Percentiles rank a stretch among this genome's conserved stretches.
These are phyloP conservation scores for Caenorhabditis inopinata DNA, from an alignment of 1,140 invertebrate species.

Conservation along the genomic window DNA sequence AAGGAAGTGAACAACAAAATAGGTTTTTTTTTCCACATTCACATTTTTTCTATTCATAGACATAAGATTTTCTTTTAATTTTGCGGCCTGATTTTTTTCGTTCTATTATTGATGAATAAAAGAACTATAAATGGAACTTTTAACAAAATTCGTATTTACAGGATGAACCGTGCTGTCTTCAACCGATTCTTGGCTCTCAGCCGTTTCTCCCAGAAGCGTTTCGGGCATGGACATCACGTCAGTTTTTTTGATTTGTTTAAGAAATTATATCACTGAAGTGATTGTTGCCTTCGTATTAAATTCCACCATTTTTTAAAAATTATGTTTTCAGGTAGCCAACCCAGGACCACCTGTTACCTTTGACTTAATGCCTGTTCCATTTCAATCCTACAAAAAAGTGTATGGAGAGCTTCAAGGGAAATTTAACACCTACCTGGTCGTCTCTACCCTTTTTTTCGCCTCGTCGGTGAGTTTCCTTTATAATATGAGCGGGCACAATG, in stretches of 20 bases:
- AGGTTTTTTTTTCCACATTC: too few relatives aligned
- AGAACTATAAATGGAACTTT: neutral
- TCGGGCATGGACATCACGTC: constrained; percentile 17
- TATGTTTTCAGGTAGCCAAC: constrained; percentile 36
- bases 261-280: too few relatives aligned
- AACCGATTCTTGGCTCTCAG: constrained; percentile 38
- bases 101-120: too few relatives aligned
- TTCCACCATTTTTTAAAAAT: neutral
- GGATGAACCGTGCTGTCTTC: constrained; percentile 35
- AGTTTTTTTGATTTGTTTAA: neutral
- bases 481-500: too few relatives aligned
- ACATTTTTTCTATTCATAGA: too few relatives aligned
- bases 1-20: too few relatives aligned
- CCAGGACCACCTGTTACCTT: constrained; percentile 46
- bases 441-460: constrained; percentile 41
- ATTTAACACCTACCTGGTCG: constrained; percentile 44
- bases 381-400: constrained; percentile 43
- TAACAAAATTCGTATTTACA: neutral
- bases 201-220: constrained; percentile 33
- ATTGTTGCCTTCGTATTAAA: neutral
- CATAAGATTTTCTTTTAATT: too few relatives aligned
- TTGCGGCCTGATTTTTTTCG: too few relatives aligned
- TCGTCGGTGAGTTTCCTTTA: constrained; percentile 21
- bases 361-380: constrained; percentile 46
- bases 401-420: constrained; percentile 47